Evolutionary conservation across 2,797 vertebrate genomes (phyloP), one percentile per base, ranked within the genome.

Genomic region (Sebastes paucispinis): DNA sequence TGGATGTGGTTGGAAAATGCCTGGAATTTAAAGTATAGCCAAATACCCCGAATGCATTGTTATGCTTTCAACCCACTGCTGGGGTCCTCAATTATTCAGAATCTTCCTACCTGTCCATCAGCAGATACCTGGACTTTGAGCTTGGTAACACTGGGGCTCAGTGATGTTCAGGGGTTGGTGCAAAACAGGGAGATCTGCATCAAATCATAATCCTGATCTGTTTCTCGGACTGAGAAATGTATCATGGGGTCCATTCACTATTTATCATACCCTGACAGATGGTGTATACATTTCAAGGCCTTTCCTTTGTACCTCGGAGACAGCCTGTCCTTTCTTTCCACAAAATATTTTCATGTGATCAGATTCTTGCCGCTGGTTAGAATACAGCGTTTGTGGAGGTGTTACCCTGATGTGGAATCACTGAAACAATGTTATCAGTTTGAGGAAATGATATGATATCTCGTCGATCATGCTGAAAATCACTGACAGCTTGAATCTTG

Each of bases 11-110:
- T 73, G 65, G 55, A 80, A 80, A 80, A 82, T 80, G 81, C 39
- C 54, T 76, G 0, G 78, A 92, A 92, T 91, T 67, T 81, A 62
- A 92, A 91, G 75, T 70, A 63, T 2, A 84, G 25, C 63, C 32
- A 68, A 87, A 87, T 81, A 81, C 72, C 81, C 79, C 73, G 77
- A 81, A 87, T 90, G 76, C 80, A 88, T 92, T 93, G 82, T 91
- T 91, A 87, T 81, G 81, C 76, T 83, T 85, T 92, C 79, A 80
- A 82, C 83, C 80, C 85, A 84, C 88, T 60, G 67, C 82, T 12
- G 58, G 43, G n/a, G 69, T 73, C 27, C 68, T 93, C 70, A 91
- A 90, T 94, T 91, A 94, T 93, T 94, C 69, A 92, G 72, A 80
- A 63, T 87, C 80, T 75, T 71, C 67, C 69, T 54, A 43, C 78